A percentile compares a stretch with the other conserved stretches of the same genome.
phyloP scores from a whole-genome alignment of 92 coral and sea anemone genomes.

The Porites lobata region DNA sequence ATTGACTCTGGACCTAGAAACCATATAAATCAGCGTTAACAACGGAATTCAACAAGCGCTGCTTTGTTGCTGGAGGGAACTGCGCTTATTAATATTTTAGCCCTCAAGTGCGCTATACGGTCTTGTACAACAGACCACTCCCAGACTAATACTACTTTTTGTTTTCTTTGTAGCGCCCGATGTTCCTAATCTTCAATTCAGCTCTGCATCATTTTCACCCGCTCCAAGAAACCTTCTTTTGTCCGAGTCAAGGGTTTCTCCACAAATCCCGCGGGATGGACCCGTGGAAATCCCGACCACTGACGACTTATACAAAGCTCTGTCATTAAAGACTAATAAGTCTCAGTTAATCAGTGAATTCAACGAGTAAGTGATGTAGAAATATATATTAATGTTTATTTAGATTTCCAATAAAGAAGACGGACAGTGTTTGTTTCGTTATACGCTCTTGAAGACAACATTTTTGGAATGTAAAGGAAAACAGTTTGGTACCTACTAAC shows the following conservation, averaged over 20 bases:
- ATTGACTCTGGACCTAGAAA: too few relatives aligned
- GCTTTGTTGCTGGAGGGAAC: too few relatives aligned
- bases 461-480: too few relatives aligned
- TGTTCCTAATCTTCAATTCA: constrained; percentile 73
- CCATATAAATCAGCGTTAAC: too few relatives aligned
- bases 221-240: constrained; percentile 73
- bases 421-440: neutral
- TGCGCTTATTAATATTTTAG: too few relatives aligned
- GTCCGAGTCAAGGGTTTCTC: constrained; percentile 44
- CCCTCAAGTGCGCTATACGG: too few relatives aligned
- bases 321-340: constrained; percentile 77
- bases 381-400: neutral
- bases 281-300: constrained; percentile 88
- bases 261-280: constrained; percentile 81
- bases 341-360: constrained; percentile 49
- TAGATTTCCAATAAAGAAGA: neutral
- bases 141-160: neutral
- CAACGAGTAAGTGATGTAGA: constrained; percentile 56
- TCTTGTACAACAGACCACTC: too few relatives aligned
- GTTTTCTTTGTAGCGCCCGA: constrained; percentile 76
- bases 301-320: constrained; percentile 86
- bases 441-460: too few relatives aligned
- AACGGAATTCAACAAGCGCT: too few relatives aligned
- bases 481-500: too few relatives aligned
- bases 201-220: constrained; percentile 90